Evolutionary conservation across 2,113 vertebrate species (phyloP).

Genomic region (Ailurus styani): DNA sequence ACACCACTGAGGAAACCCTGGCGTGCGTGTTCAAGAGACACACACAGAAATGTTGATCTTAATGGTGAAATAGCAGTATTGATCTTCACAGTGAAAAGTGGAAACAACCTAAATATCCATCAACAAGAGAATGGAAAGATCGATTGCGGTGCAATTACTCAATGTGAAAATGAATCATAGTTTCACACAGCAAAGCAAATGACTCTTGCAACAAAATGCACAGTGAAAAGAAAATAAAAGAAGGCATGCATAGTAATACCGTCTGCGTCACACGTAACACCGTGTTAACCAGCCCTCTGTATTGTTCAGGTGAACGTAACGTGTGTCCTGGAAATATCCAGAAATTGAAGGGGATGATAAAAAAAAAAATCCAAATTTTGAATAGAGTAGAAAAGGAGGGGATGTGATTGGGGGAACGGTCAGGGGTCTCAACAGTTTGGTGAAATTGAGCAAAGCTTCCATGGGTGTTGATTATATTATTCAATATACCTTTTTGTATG

Average conservation of each 20-base stretch:
- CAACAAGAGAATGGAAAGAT: background rate
- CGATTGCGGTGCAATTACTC: background rate
- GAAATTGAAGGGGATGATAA: background rate
- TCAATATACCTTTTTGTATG: background rate
- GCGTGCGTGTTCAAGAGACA: background rate
- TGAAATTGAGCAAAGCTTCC: background rate
- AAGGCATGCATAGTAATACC: background rate
- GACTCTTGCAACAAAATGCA: background rate
- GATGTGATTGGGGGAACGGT: background rate
- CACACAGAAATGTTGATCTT: background rate
- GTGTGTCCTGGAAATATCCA: background rate
- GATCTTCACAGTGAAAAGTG: background rate
- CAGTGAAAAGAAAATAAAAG: background rate
- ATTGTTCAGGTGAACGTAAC: background rate
- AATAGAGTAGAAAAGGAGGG: background rate
- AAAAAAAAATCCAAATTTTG: background rate
- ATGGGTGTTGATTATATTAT: background rate
- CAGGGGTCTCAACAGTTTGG: background rate
- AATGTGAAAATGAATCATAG: background rate
- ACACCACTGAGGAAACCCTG: background rate
- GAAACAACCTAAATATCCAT: background rate
- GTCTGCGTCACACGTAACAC: accelerated
- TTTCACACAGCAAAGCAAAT: background rate
- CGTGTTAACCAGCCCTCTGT: accelerated
- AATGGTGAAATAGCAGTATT: too few relatives aligned